Percentiles rank a stretch among this genome's conserved stretches.
phyloP scores from a whole-genome alignment of 2,113 vertebrate species.

The Diadophis punctatus region DNA sequence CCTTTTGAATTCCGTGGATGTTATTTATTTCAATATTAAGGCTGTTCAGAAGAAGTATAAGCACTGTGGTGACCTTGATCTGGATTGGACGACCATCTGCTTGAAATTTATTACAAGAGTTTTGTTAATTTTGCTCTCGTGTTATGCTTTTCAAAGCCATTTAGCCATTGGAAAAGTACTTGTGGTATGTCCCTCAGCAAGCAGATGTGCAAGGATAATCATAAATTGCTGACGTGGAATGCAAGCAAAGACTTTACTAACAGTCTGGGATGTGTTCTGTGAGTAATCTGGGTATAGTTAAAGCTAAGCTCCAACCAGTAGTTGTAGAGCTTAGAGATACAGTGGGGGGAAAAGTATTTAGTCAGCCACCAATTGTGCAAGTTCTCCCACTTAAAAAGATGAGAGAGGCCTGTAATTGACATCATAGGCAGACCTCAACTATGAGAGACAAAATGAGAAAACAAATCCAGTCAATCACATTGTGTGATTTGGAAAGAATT shows the following conservation, averaged over 20 bases:
- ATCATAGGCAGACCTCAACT: no score
- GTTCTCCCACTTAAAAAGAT: no score
- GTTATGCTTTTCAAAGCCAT: neutral
- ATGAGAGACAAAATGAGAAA: no score
- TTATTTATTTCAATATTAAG: neutral
- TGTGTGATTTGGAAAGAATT: no score
- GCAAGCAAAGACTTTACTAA: neutral
- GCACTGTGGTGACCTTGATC: neutral
- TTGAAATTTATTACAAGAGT: neutral
- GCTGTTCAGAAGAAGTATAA: neutral
- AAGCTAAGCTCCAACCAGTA: neutral
- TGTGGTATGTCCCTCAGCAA: neutral
- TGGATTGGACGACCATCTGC: neutral
- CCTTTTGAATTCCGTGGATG: neutral
- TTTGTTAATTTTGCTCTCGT: neutral
- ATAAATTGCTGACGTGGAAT: neutral
- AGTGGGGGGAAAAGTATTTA: no score
- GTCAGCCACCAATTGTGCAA: no score
- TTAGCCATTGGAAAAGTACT: neutral
- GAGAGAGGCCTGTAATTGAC: no score
- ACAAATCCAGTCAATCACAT: no score
- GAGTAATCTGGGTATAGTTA: neutral
- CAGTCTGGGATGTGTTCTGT: neutral
- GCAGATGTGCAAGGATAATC: neutral
- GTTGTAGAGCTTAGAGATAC: neutral